Percentiles rank a stretch among this genome's conserved stretches.
phyloP scores from a whole-genome alignment of 2,888 invertebrate genomes.

The Drosophila suboccidentalis region DNA sequence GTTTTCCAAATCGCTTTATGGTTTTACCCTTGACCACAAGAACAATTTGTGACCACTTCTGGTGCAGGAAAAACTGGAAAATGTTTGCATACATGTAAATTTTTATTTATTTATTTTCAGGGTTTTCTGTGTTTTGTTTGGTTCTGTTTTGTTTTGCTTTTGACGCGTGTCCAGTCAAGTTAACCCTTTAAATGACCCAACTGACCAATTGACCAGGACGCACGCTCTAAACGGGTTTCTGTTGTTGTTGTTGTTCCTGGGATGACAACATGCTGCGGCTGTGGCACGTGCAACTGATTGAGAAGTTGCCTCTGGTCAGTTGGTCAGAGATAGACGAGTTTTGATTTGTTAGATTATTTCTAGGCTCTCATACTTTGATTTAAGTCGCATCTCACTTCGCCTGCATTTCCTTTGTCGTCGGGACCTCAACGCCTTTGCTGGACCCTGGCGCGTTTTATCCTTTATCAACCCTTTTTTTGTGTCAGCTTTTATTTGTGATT shows the following conservation, averaged over 20 bases:
- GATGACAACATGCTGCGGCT: slow-evolving; percentile 3
- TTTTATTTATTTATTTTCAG: slow-evolving; percentile 28
- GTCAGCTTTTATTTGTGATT: slow-evolving; percentile 66
- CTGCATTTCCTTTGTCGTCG: not conserved
- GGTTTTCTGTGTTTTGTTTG: slow-evolving; percentile 18
- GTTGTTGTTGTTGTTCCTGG: not conserved
- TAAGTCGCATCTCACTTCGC: not conserved
- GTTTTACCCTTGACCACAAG: slow-evolving; percentile 55
- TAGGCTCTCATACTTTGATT: not conserved
- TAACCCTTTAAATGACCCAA: slow-evolving; percentile 58
- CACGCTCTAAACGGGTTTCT: slow-evolving; percentile 40
- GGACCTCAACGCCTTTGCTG: slow-evolving; percentile 3
- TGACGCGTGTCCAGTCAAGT: slow-evolving; percentile 62
- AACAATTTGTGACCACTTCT: slow-evolving; percentile 23
- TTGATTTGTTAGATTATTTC: slow-evolving; percentile 9
- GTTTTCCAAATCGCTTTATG: slow-evolving; percentile 50
- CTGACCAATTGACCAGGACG: slow-evolving; percentile 55
- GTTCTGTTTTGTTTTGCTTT: slow-evolving; percentile 21
- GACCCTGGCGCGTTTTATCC: slow-evolving; percentile 12
- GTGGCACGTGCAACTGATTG: slow-evolving; percentile 67
- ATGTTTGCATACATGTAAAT: slow-evolving; percentile 53
- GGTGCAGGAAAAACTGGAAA: slow-evolving; percentile 40
- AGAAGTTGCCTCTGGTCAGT: slow-evolving; percentile 60
- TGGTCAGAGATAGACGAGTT: slow-evolving; percentile 29
- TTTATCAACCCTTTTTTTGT: slow-evolving; percentile 69